Percentiles rank a stretch among this genome's conserved stretches.
Evolutionary conservation across 2,113 vertebrate species (phyloP).

Genomic region (Engystomops pustulosus): DNA sequence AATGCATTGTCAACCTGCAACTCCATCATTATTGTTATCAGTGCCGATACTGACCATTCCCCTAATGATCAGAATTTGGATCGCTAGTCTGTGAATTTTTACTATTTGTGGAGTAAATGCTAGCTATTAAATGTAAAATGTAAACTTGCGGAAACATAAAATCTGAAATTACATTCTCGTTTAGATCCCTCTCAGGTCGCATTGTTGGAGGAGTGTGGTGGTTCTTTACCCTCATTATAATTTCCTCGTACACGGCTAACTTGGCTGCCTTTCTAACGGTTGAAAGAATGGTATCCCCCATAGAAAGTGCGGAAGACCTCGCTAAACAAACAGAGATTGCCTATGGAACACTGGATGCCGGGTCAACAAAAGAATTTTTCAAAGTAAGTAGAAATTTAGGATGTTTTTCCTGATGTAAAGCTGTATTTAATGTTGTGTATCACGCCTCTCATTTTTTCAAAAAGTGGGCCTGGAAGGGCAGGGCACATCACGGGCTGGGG

Average conservation of each 20-base stretch:
- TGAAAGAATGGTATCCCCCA: conserved; percentile 98
- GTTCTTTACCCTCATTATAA: conserved; percentile 99
- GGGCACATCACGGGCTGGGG: no score
- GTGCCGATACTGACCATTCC: no score
- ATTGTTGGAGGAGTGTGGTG: conserved; percentile 99
- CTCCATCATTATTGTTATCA: no score
- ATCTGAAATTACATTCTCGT: conserved; percentile 68
- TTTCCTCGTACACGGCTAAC: conserved; percentile 98
- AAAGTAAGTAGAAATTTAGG: conserved; percentile 81
- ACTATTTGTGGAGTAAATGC: neutral
- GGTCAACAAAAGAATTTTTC: conserved; percentile 99
- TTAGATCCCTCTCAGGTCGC: conserved; percentile 96
- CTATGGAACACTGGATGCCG: conserved; percentile 95
- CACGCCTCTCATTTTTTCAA: no score
- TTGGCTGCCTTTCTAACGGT: conserved; percentile 98
- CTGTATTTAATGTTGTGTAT: no score
- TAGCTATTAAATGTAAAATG: neutral
- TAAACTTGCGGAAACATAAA: neutral
- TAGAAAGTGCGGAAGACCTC: conserved; percentile 98
- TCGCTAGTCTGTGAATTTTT: no score
- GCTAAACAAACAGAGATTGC: conserved; percentile 99
- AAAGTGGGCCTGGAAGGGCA: no score
- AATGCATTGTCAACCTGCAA: no score
- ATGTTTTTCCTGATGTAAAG: neutral
- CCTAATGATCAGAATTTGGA: no score